phyloP scores from a whole-genome alignment of 2,113 vertebrate species.

The Lophochroa leadbeateri region DNA sequence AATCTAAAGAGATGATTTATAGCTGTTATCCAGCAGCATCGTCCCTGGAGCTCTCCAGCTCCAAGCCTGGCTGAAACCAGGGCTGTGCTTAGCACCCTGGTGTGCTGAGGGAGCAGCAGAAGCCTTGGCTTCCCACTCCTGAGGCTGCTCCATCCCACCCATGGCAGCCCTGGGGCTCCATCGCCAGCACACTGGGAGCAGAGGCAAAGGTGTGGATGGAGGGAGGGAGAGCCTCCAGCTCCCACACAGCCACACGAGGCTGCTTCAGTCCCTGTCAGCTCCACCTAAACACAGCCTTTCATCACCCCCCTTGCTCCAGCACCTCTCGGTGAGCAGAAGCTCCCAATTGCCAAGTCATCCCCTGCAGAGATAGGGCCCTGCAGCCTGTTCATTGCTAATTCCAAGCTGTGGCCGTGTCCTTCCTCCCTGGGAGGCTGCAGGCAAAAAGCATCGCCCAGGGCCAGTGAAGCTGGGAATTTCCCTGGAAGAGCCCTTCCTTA shows the following conservation, averaged over 20 bases:
- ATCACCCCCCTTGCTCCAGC: not conserved
- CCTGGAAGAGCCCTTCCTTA: not conserved
- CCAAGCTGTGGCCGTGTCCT: fast-evolving
- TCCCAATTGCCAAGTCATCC: not conserved
- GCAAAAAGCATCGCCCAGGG: fast-evolving
- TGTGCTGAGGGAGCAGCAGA: not conserved
- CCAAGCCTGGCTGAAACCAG: not conserved
- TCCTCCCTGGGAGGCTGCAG: not conserved
- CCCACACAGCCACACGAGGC: not conserved
- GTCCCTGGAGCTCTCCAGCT: not conserved
- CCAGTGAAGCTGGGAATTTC: fast-evolving
- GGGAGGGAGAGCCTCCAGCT: not conserved
- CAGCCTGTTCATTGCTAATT: not conserved
- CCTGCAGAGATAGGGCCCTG: not conserved
- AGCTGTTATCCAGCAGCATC: not conserved
- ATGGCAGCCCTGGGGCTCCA: fast-evolving
- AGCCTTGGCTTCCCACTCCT: not conserved
- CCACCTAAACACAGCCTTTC: not conserved
- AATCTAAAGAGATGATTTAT: conserved; percentile 74
- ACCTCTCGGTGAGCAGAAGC: not conserved
- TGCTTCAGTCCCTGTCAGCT: not conserved
- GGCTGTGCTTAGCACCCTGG: not conserved
- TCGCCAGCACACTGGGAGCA: fast-evolving
- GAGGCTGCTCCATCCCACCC: fast-evolving
- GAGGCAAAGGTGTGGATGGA: not conserved